Base-by-base conservation (phyloP, 2,888 invertebrate species). In the Ceramica pisi region DNA sequence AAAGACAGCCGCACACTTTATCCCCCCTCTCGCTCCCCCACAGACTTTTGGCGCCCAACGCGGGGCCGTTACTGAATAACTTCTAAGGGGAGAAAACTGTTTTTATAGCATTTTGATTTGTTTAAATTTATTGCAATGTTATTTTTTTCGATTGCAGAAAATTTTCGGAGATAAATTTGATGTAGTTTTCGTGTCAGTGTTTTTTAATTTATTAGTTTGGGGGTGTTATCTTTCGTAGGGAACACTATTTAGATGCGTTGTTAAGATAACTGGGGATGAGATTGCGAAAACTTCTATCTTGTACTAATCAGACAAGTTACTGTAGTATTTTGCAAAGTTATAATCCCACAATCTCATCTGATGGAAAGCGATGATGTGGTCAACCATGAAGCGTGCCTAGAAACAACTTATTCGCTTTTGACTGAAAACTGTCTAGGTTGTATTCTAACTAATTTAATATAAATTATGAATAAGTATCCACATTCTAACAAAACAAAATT, bases 41-140 rank as follows among this genome's bases (percentile, higher is more conserved):
- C 83, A 83, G 88, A 88, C 79, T 83, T 62, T 74, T 89, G 89
- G 89, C 94, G 94, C 94, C 94, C 94, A 89, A 87, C 90, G 75
- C 79, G 92, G 90, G 87, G 81, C 89, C 81, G 78, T 71, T 65
- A 68, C 80, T 46, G 67, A 75, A 81, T 66, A 77, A 76, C 82
- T 73, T 78, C 74, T 78, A 73, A 70, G 69, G 79, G 71, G 81
- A 80, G 59, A 57, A 77, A 79, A 79, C 78, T 84, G 85, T 85
- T 86, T 90, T 90, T 90, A 91, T 88, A 81, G 87, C 87, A 75
- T 87, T 92, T 91, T 91, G 91, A 91, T 92, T 90, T 90, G 89
- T 88, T 88, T 87, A 89, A 90, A 92, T 92, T 92, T 91, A 92
- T 90, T 85, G 87, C 85, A 86, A 67, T 87, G 87, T 87, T 85